Evolutionary conservation across 2,113 vertebrate genomes (phyloP).

Genomic region (Chitala chitala): DNA sequence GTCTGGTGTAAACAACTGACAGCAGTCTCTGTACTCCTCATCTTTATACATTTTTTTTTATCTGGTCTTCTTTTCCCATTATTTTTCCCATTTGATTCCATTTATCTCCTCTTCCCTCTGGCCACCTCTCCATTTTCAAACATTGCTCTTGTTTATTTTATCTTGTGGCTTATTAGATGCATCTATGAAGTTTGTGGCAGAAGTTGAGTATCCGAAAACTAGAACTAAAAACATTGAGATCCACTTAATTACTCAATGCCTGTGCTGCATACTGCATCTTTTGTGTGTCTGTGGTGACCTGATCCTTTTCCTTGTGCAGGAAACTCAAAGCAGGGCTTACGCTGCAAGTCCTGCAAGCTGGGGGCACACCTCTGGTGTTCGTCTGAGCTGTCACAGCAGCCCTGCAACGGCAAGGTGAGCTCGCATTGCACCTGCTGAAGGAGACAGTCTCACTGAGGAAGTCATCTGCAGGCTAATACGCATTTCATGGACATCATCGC

Average conservation of each 20-base stretch:
- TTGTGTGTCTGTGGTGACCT: background rate
- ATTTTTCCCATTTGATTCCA: background rate
- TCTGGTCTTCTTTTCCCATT: background rate
- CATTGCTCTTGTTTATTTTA: too few species aligned
- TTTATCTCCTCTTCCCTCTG: background rate
- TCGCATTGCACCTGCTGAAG: conserved; percentile 41
- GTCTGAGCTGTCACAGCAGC: conserved; percentile 75
- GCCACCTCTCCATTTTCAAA: background rate
- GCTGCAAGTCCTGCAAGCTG: conserved; percentile 79
- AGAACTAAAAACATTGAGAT: too few species aligned
- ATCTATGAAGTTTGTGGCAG: too few species aligned
- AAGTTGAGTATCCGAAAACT: too few species aligned
- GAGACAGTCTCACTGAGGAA: background rate
- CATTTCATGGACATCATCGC: background rate
- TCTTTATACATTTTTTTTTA: background rate
- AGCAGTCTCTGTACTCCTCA: background rate
- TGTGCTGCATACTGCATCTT: background rate
- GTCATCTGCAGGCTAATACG: background rate
- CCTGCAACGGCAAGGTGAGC: conserved; percentile 74
- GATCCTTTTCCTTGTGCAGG: conserved; percentile 49
- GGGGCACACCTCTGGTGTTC: conserved; percentile 84
- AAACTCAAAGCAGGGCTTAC: conserved; percentile 82
- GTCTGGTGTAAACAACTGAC: background rate
- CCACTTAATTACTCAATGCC: too few species aligned
- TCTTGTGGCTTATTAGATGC: too few species aligned